Conservation (phyloP, 64 coral and sea anemone genomes). For the Cladopsammia gracilis region DNA sequence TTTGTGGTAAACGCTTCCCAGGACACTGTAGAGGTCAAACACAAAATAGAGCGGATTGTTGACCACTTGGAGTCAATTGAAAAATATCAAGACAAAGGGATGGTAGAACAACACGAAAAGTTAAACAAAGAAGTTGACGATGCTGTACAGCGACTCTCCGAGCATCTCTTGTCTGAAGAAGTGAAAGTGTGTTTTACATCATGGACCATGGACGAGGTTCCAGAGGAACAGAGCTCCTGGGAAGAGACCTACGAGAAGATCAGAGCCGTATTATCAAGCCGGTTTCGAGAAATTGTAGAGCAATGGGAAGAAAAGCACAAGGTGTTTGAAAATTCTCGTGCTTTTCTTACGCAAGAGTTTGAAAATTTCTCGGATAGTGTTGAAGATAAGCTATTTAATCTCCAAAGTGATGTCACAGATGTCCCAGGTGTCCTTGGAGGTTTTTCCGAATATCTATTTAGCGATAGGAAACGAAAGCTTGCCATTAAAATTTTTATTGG, state of each 20-base stretch:
- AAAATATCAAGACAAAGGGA: background rate
- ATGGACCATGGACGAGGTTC: background rate
- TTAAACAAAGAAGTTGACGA: background rate
- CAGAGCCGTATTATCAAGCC: background rate
- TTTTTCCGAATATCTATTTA: no score
- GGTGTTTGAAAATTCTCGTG: background rate
- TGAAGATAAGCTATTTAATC: background rate
- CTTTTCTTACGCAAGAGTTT: background rate
- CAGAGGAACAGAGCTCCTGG: background rate
- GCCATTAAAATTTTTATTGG: no score
- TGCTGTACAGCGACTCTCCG: background rate
- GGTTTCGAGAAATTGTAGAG: background rate
- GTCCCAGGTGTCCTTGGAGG: no score
- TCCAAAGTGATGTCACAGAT: background rate
- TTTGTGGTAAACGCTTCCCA: background rate
- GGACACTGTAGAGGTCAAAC: no score
- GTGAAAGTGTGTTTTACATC: background rate
- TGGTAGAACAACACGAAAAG: background rate
- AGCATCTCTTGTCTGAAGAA: background rate
- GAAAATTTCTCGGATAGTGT: background rate
- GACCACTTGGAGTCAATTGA: background rate
- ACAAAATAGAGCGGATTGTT: background rate
- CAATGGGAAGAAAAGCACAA: constrained; percentile 14
- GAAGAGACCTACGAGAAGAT: background rate
- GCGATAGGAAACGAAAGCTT: no score